A percentile compares a stretch with the other conserved stretches of the same genome.
Evolutionary conservation across 1,140 invertebrate genomes (phyloP).

Genomic region (Euborellia annulipes): DNA sequence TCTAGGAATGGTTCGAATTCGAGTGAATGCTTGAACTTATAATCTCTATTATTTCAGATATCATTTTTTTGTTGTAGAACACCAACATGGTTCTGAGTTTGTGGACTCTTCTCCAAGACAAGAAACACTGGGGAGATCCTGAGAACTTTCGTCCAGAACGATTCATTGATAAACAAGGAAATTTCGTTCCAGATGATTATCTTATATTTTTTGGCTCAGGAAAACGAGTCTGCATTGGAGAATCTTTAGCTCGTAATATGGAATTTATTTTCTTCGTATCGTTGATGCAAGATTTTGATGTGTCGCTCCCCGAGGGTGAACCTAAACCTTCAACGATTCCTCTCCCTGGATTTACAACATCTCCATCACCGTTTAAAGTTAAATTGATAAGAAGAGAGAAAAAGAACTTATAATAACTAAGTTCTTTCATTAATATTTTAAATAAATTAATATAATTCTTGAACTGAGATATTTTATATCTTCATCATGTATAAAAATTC

Average conservation of each 20-base stretch:
- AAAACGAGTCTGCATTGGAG: slow-evolving; percentile 22
- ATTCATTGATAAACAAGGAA: slow-evolving; percentile 33
- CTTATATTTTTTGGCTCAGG: slow-evolving; percentile 35
- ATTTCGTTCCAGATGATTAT: slow-evolving; percentile 29
- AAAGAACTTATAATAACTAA: too few relatives aligned
- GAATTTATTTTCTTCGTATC: slow-evolving; percentile 19
- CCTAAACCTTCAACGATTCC: slow-evolving; percentile 9
- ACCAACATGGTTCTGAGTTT: slow-evolving; percentile 49
- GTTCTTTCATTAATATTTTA: too few relatives aligned
- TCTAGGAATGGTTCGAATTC: too few relatives aligned
- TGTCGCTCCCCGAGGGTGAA: slow-evolving; percentile 10
- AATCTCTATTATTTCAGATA: slow-evolving; percentile 4
- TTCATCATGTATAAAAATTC: too few relatives aligned
- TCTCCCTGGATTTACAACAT: slow-evolving; percentile 8
- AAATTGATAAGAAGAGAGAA: too few relatives aligned
- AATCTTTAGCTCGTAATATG: slow-evolving; percentile 18
- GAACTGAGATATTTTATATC: too few relatives aligned
- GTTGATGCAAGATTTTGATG: slow-evolving; percentile 17
- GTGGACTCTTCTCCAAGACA: slow-evolving; percentile 50
- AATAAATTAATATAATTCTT: too few relatives aligned
- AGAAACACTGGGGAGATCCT: slow-evolving; percentile 37
- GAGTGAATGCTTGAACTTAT: not conserved
- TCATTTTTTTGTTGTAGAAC: slow-evolving; percentile 31
- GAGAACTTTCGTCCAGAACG: slow-evolving; percentile 39
- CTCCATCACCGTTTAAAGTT: slow-evolving; percentile 9